Percentiles rank a stretch among this genome's conserved stretches.
Conservation (phyloP, 2,797 vertebrate genomes). For the Malacoctenus gilli region DNA sequence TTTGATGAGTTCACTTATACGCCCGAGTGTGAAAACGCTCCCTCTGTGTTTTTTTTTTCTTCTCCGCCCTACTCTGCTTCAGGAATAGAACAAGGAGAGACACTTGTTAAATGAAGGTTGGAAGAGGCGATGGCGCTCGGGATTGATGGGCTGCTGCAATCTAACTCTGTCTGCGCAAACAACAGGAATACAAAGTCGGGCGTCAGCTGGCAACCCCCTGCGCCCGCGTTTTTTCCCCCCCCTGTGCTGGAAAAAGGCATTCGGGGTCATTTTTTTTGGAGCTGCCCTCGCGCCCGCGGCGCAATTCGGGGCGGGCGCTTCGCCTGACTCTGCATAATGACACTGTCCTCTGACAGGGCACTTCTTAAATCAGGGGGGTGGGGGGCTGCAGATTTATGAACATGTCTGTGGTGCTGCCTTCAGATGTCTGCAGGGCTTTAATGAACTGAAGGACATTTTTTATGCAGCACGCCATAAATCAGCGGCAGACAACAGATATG, state of each 20-base stretch:
- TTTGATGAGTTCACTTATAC: no score
- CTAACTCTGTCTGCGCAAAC: not conserved
- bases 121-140: not conserved
- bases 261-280: not conserved
- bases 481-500: slow-evolving; percentile 8
- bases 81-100: not conserved
- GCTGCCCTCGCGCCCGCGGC: no score
- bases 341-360: not conserved
- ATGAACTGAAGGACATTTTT: slow-evolving; percentile 17
- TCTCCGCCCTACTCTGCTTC: no score
- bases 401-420: slow-evolving; percentile 18
- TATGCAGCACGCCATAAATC: slow-evolving; percentile 6
- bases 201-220: not conserved
- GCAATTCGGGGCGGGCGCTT: not conserved
- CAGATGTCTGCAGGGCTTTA: slow-evolving; percentile 30
- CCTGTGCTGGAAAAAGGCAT: not conserved
- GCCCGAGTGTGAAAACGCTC: not conserved
- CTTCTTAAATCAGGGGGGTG: slow-evolving; percentile 5
- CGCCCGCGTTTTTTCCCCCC: no score
- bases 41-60: not conserved
- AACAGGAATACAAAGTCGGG: not conserved
- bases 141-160: not conserved
- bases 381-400: slow-evolving; percentile 29
- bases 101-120: not conserved
- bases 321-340: slow-evolving; percentile 8